Conservation (phyloP, 2,797 vertebrate genomes). For the Sternotherus odoratus region DNA sequence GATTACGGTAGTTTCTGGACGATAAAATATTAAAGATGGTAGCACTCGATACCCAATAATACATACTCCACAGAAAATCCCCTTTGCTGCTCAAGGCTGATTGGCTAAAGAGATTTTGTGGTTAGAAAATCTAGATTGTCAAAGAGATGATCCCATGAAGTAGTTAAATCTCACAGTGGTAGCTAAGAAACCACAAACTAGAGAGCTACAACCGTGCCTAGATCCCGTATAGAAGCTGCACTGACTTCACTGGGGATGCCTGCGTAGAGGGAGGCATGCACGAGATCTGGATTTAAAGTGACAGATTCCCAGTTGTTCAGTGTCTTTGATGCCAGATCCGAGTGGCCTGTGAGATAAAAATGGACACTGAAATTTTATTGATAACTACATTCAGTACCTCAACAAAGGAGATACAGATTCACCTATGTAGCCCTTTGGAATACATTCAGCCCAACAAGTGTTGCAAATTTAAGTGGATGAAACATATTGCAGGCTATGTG, state of each 20-base stretch:
- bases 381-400: neutral
- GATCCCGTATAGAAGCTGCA: neutral
- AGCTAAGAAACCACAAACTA: neutral
- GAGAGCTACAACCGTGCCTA: neutral
- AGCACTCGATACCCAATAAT: neutral
- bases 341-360: neutral
- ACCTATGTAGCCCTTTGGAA: neutral
- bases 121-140: slow-evolving; percentile 8
- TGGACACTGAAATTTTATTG: neutral
- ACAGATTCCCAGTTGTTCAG: neutral
- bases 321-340: neutral
- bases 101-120: neutral
- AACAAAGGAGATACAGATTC: neutral
- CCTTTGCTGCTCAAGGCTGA: neutral
- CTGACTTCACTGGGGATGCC: neutral
- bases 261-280: neutral
- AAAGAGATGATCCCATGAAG: neutral
- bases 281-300: neutral
- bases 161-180: neutral
- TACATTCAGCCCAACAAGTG: neutral
- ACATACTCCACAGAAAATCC: neutral
- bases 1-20: neutral
- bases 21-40: neutral
- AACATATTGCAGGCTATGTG: neutral
- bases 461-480: neutral